Percentiles rank a stretch among this genome's conserved stretches.
These are phyloP conservation scores for Sarcophilus harrisii DNA, from an alignment of 2,797 vertebrate genomes.

Conservation along the genomic window DNA sequence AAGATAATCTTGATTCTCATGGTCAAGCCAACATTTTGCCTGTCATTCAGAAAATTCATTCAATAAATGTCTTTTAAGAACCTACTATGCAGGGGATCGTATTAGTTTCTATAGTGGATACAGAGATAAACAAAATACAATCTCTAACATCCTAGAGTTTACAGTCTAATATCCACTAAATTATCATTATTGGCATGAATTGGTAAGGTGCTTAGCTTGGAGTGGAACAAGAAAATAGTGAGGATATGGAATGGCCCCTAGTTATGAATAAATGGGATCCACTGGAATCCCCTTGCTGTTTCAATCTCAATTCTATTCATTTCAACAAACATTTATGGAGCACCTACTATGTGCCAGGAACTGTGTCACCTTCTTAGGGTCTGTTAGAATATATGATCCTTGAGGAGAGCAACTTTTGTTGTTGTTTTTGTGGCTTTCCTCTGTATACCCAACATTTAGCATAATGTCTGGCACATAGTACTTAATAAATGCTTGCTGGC, in stretches of 20 bases:
- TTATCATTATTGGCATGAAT: background rate
- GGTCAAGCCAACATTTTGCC: background rate
- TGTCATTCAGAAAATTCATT: background rate
- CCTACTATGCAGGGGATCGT: background rate
- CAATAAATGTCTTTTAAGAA: background rate
- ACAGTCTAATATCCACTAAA: background rate
- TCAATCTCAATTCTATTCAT: background rate
- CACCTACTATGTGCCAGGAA: background rate
- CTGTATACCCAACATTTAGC: background rate
- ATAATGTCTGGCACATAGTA: background rate
- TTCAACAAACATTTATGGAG: background rate
- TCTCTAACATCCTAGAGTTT: background rate
- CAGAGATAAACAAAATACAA: background rate
- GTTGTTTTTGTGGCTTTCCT: background rate
- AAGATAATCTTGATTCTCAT: background rate
- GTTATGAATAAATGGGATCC: background rate
- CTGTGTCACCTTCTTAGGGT: background rate
- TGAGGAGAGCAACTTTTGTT: background rate
- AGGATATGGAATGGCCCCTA: background rate
- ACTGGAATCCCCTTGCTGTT: background rate
- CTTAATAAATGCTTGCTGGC: background rate
- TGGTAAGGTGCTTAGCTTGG: background rate
- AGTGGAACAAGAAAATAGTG: background rate
- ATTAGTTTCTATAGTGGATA: background rate
- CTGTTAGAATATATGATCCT: background rate